Percentiles rank a stretch among this genome's conserved stretches.
These are phyloP conservation scores for Pluvialis apricaria DNA, from an alignment of 2,113 vertebrate species.

Conservation along the genomic window DNA sequence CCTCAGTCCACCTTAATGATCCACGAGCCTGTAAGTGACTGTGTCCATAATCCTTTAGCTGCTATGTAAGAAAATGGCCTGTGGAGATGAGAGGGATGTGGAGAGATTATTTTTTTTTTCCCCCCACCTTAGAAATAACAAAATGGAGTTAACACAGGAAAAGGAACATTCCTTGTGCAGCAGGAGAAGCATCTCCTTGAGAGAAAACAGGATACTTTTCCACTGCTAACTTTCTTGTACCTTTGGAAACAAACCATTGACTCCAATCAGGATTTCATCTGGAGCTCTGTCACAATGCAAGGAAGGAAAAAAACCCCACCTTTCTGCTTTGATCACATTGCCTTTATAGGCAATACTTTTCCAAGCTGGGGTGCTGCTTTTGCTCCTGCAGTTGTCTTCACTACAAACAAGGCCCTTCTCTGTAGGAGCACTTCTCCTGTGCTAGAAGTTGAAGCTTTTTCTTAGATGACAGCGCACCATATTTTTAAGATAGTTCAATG, in stretches of 20 bases:
- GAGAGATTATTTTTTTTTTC: background rate
- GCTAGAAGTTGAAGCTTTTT: background rate
- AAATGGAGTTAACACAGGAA: background rate
- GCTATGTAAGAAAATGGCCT: background rate
- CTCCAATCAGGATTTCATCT: background rate
- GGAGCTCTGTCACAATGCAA: background rate
- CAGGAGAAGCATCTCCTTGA: background rate
- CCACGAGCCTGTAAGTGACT: background rate
- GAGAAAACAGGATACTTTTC: background rate
- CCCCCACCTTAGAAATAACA: background rate
- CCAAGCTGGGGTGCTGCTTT: background rate
- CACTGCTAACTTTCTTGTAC: background rate
- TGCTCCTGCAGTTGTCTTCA: background rate
- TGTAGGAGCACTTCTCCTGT: background rate
- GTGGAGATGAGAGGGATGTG: background rate
- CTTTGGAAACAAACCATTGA: background rate
- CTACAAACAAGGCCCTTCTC: background rate
- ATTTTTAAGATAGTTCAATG: background rate
- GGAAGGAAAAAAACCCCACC: background rate
- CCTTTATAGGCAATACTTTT: background rate
- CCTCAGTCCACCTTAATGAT: background rate
- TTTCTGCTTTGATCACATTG: background rate
- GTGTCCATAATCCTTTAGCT: background rate
- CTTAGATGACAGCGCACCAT: background rate
- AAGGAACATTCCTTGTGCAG: background rate